phyloP scores from a whole-genome alignment of 2,113 vertebrate genomes.

The Aegithalos caudatus region DNA sequence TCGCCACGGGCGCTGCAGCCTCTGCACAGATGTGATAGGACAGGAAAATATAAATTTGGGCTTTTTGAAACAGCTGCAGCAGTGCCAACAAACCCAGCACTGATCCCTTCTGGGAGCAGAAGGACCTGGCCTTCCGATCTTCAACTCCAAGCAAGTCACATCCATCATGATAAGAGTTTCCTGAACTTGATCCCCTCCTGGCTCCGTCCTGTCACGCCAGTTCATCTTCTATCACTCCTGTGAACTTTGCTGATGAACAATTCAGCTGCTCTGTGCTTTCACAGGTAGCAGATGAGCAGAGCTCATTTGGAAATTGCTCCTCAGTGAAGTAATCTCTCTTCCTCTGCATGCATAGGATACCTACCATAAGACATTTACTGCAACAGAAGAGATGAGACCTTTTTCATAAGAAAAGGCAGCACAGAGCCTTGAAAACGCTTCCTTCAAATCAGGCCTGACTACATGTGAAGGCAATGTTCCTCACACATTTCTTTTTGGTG shows the following conservation, averaged over 20 bases:
- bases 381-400: neutral
- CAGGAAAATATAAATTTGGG: neutral
- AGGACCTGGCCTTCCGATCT: neutral
- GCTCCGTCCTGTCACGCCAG: neutral
- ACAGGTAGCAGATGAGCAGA: neutral
- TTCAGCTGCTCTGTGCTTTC: neutral
- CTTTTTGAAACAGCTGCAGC: neutral
- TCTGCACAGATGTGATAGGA: neutral
- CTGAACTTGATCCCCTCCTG: neutral
- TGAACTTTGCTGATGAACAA: neutral
- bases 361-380: neutral
- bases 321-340: neutral
- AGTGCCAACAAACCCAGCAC: neutral
- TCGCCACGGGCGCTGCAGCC: neutral
- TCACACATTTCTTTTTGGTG: neutral
- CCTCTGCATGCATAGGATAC: neutral
- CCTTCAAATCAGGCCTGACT: constrained; percentile 30
- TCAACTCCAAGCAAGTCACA: neutral
- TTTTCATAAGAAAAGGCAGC: constrained; percentile 2
- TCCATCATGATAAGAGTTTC: neutral
- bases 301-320: neutral
- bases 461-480: neutral
- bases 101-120: fast-evolving
- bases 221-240: neutral
- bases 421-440: neutral